Percentiles rank a stretch among this genome's conserved stretches.
Evolutionary conservation across 2,797 vertebrate species (phyloP).

Genomic region (Carduelis carduelis): DNA sequence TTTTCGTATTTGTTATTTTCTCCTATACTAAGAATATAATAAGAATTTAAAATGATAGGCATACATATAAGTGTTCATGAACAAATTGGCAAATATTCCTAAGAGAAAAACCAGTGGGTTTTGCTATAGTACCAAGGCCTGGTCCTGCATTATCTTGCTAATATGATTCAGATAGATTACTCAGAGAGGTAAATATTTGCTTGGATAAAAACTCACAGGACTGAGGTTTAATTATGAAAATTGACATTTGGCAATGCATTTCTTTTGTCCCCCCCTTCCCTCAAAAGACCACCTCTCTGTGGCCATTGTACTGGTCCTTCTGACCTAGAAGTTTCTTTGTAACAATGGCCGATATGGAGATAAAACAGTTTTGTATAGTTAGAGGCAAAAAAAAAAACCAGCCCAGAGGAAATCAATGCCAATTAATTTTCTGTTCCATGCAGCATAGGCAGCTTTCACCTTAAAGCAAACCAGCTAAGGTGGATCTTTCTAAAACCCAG

Average conservation of each 20-base stretch:
- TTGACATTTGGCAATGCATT: neutral
- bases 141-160: neutral
- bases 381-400: neutral
- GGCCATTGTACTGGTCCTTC: neutral
- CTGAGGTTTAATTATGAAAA: neutral
- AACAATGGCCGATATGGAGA: neutral
- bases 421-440: neutral
- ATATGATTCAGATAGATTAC: neutral
- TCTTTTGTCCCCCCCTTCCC: rapidly evolving
- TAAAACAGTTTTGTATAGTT: neutral
- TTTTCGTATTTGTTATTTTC: neutral
- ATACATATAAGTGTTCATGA: neutral
- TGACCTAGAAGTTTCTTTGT: neutral
- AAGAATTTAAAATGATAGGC: neutral
- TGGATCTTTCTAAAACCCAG: neutral
- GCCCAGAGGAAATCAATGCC: neutral
- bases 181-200: neutral
- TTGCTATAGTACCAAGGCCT: neutral
- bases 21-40: neutral
- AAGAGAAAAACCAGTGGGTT: neutral
- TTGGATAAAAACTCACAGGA: neutral
- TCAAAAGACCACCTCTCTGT: neutral
- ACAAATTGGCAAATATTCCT: neutral
- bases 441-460: neutral
- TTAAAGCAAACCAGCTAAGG: neutral